Evolutionary conservation across 2,113 vertebrate genomes (phyloP).

Genomic region (Bombycilla garrulus): DNA sequence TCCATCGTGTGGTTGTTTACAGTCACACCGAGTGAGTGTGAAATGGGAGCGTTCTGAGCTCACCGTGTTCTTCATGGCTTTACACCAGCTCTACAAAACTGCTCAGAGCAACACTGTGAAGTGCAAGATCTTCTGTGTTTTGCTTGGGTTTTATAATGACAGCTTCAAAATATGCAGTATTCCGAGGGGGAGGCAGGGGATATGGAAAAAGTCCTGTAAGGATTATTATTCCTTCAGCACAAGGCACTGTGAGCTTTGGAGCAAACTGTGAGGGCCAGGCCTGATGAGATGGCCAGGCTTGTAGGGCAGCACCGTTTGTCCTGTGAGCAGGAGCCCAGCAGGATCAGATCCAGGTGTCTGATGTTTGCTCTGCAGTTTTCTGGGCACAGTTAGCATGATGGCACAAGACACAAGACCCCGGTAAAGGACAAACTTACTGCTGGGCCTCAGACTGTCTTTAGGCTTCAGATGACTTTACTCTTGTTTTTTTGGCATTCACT

Average conservation of each 20-base stretch:
- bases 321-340: neutral
- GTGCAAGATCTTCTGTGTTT: neutral
- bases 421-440: neutral
- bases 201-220: neutral
- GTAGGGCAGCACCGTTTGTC: neutral
- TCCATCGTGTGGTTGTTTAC: conserved; percentile 5
- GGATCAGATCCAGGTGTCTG: neutral
- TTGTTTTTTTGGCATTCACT: neutral
- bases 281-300: neutral
- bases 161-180: neutral
- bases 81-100: neutral
- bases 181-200: neutral
- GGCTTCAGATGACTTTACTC: neutral
- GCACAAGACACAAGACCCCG: neutral
- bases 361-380: fast-evolving
- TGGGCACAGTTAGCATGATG: neutral
- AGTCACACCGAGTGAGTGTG: neutral
- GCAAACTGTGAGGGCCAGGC: neutral
- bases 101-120: neutral
- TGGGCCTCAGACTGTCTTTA: neutral
- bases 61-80: neutral
- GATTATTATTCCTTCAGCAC: neutral
- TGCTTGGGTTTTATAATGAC: neutral
- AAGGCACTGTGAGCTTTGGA: fast-evolving
- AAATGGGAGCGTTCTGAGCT: neutral